These are phyloP conservation scores for Motacilla alba DNA, from an alignment of 2,113 vertebrate species.

Conservation along the genomic window DNA sequence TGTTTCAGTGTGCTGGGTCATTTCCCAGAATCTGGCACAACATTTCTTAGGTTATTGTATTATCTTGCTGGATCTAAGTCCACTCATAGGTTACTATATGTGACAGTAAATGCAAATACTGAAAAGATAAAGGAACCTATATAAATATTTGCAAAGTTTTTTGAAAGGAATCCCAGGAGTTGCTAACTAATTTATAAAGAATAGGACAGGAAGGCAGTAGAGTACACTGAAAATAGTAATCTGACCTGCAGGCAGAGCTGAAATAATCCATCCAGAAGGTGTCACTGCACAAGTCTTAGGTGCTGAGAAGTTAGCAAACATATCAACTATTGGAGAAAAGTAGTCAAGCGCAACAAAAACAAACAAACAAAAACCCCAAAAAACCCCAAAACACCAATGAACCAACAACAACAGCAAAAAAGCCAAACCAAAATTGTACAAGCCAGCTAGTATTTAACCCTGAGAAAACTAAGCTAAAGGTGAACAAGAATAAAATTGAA, in stretches of 20 bases:
- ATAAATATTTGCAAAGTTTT: neutral
- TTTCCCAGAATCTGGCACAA: neutral
- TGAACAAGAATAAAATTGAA: constrained; percentile 22
- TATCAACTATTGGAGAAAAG: constrained; percentile 20
- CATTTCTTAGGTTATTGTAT: neutral
- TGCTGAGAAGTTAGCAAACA: constrained; percentile 34
- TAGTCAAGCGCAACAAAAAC: neutral
- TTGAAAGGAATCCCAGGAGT: neutral
- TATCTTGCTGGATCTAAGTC: neutral
- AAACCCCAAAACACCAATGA: neutral
- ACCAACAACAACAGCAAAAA: neutral
- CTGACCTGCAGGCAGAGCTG: constrained; percentile 34
- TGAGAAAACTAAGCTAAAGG: constrained; percentile 49
- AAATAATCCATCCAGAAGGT: constrained; percentile 46
- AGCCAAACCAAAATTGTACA: neutral
- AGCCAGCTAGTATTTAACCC: neutral
- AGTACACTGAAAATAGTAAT: neutral
- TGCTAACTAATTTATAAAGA: neutral
- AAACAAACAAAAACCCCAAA: neutral
- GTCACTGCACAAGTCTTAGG: constrained; percentile 19
- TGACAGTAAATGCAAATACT: neutral
- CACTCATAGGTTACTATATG: neutral
- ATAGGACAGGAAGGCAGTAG: neutral
- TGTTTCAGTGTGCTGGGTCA: neutral
- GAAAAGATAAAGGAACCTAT: neutral